These are phyloP conservation scores for Busseola fusca DNA, from an alignment of 2,888 invertebrate species.

Conservation along the genomic window DNA sequence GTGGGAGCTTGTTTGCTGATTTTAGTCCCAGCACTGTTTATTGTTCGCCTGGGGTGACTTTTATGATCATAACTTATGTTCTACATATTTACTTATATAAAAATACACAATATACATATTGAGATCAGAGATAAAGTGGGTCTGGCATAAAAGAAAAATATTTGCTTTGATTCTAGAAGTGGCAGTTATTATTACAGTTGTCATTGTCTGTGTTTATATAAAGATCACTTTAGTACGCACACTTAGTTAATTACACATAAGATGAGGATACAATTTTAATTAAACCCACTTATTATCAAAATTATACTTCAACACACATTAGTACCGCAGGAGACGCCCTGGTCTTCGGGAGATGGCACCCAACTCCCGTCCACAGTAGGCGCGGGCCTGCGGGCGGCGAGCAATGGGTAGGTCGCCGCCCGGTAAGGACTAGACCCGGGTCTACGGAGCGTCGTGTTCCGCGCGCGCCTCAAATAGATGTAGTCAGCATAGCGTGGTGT, in stretches of 20 bases:
- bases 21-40: slow-evolving; percentile 38
- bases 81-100: slow-evolving; percentile 19
- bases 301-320: not conserved
- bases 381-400: no score
- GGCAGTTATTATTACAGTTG: not conserved
- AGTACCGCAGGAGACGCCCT: no score
- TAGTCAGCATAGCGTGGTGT: no score
- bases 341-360: no score
- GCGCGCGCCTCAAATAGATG: no score
- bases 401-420: no score
- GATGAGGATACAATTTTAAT: not conserved
- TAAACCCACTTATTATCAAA: not conserved
- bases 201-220: not conserved
- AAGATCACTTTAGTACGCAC: not conserved
- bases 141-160: not conserved
- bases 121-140: slow-evolving; percentile 4
- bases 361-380: no score
- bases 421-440: no score
- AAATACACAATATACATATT: slow-evolving; percentile 7
- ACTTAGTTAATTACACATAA: not conserved
- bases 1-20: slow-evolving; percentile 14
- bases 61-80: slow-evolving; percentile 14
- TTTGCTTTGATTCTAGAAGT: not conserved
- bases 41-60: slow-evolving; percentile 20
- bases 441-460: no score